These are phyloP conservation scores for Pangasius djambal DNA, from an alignment of 2,797 vertebrate species.

Conservation along the genomic window DNA sequence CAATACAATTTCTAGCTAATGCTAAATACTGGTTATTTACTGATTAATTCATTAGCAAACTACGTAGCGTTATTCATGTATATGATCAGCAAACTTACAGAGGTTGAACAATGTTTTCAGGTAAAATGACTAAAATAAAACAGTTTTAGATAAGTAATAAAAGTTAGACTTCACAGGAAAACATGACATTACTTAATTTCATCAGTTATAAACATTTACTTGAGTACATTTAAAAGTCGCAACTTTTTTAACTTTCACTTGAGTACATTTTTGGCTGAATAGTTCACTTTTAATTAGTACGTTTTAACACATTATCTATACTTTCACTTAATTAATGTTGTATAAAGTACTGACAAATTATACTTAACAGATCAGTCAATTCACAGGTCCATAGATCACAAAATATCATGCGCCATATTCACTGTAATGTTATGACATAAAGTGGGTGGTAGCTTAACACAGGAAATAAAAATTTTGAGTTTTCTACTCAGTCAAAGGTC, in stretches of 20 bases:
- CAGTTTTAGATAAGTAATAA: neutral
- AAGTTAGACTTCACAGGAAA: neutral
- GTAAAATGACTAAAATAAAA: neutral
- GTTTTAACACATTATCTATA: neutral
- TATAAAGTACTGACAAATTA: neutral
- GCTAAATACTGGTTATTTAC: neutral
- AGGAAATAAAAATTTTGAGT: neutral
- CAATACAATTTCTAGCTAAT: neutral
- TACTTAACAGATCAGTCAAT: neutral
- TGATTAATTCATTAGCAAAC: neutral
- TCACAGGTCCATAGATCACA: neutral
- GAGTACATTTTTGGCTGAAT: neutral
- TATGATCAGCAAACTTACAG: neutral
- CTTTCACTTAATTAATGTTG: neutral
- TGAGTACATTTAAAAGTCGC: neutral
- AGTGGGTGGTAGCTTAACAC: neutral
- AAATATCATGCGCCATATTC: neutral
- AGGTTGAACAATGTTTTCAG: neutral
- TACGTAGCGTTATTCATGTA: neutral
- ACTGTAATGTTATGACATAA: neutral
- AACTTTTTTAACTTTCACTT: neutral
- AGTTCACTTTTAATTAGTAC: neutral
- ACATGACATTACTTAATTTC: too few species aligned
- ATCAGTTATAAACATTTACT: neutral
- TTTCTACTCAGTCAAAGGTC: constrained; percentile 48